phyloP scores from a whole-genome alignment of 2,113 vertebrate genomes.

The Lophura nycthemera region DNA sequence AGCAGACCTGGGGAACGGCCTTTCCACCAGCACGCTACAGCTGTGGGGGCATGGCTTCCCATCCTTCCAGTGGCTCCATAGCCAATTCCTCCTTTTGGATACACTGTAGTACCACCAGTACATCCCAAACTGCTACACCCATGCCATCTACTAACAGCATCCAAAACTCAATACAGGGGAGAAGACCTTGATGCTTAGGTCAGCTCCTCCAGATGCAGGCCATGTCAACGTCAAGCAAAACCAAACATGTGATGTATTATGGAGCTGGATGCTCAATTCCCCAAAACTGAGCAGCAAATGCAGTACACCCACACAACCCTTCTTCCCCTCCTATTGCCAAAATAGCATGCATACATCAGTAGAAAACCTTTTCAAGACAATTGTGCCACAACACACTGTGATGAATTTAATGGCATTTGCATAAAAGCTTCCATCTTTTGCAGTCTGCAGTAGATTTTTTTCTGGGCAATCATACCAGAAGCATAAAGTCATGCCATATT shows the following conservation, averaged over 20 bases:
- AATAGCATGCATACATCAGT: background rate
- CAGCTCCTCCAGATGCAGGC: background rate
- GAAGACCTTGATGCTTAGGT: background rate
- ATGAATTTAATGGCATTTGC: background rate
- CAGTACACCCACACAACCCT: background rate
- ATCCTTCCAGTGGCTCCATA: background rate
- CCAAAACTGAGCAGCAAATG: background rate
- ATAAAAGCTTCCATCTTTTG: conserved; percentile 42
- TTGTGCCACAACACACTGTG: accelerated
- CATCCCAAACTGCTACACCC: background rate
- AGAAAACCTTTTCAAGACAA: background rate
- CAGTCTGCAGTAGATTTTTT: background rate
- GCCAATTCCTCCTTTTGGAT: background rate
- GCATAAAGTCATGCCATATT: conserved; percentile 16
- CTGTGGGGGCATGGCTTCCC: background rate
- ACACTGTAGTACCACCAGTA: accelerated
- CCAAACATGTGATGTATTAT: background rate
- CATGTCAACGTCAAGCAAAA: background rate
- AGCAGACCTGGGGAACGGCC: background rate
- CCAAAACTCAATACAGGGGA: background rate
- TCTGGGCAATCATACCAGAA: conserved; percentile 19
- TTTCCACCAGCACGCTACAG: background rate
- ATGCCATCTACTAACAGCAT: background rate
- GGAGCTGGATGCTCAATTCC: background rate
- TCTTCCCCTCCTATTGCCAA: background rate